Conservation (phyloP, 2,113 vertebrate genomes). For the Bubo bubo region DNA sequence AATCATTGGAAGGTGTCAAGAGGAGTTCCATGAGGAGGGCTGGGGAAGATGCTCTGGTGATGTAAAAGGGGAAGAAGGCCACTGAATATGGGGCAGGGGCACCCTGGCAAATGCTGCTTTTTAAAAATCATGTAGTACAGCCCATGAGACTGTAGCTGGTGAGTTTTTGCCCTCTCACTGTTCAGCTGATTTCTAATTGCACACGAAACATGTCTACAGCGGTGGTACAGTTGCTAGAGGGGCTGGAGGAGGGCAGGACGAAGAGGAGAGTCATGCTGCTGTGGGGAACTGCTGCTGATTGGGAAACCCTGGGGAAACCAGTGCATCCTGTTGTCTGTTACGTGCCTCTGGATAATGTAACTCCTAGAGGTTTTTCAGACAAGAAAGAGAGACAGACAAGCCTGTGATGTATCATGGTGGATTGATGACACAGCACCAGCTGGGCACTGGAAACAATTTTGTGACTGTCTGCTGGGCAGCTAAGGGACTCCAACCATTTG, state of each 20-base stretch:
- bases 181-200: not conserved
- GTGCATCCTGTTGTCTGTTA: not conserved
- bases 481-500: not conserved
- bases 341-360: rapidly evolving
- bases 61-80: not conserved
- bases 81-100: not conserved
- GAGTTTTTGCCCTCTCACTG: not conserved
- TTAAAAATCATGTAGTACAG: not conserved
- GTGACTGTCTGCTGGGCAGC: not conserved
- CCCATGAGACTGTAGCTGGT: not conserved
- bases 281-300: not conserved
- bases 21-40: not conserved
- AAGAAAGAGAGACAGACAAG: not conserved
- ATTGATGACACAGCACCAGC: not conserved
- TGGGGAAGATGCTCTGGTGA: not conserved
- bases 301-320: not conserved
- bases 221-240: not conserved
- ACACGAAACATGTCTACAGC: too few species aligned
- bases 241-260: not conserved
- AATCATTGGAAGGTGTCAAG: not conserved
- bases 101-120: not conserved
- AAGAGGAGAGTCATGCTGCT: not conserved
- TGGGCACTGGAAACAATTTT: not conserved
- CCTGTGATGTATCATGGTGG: rapidly evolving
- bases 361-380: not conserved